A percentile compares a stretch with the other conserved stretches of the same genome.
phyloP scores from a whole-genome alignment of 37 sponge, comb jelly and placozoan genomes.

The Haliclona indistincta region DNA sequence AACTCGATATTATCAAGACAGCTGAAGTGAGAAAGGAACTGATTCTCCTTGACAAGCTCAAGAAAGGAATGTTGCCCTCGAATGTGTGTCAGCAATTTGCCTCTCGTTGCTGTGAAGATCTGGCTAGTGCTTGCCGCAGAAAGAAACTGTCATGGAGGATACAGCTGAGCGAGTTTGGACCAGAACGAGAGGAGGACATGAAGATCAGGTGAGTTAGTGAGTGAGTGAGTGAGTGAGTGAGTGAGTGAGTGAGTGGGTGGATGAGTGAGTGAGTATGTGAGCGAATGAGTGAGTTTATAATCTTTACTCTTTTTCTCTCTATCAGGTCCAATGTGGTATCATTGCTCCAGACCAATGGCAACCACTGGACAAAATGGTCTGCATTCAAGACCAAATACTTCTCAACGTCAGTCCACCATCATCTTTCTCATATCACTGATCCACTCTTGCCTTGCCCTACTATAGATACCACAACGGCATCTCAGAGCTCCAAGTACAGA shows the following conservation, averaged over 20 bases:
- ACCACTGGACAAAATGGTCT: conserved; percentile 54
- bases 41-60: neutral
- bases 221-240: no score
- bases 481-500: conserved; percentile 58
- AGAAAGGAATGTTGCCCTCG: neutral
- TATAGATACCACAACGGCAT: conserved; percentile 46
- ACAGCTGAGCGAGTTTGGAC: conserved; percentile 31
- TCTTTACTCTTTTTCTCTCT: neutral
- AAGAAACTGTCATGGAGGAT: conserved; percentile 39
- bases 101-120: conserved; percentile 20
- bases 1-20: conserved; percentile 44
- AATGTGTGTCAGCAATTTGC: conserved; percentile 33
- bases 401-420: conserved; percentile 7
- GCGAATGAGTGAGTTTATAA: no score
- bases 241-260: no score
- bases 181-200: conserved; percentile 38
- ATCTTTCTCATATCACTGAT: neutral
- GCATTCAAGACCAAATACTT: conserved; percentile 43
- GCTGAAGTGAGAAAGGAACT: conserved; percentile 43
- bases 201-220: no score
- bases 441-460: neutral
- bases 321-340: neutral
- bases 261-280: no score
- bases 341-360: neutral
- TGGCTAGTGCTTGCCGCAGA: conserved; percentile 8